phyloP scores from a whole-genome alignment of 2,888 invertebrate species.

The Fragum whitleyi region DNA sequence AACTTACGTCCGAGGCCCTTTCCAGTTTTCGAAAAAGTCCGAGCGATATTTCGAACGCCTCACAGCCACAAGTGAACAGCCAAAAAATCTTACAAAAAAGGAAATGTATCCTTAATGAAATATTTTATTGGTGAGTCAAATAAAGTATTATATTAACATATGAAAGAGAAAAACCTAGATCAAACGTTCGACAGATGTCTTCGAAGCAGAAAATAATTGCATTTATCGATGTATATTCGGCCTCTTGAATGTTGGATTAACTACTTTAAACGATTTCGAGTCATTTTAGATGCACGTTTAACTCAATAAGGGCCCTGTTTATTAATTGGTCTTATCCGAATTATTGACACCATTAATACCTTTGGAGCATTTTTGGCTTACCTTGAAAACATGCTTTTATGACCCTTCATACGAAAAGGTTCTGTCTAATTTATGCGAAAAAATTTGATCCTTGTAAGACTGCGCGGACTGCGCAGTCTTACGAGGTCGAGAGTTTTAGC shows the following conservation, averaged over 20 bases:
- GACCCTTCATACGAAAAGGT: no score
- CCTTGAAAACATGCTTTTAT: no score
- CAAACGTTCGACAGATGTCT: constrained; percentile 26
- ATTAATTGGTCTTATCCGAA: background rate
- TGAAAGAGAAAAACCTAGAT: constrained; percentile 7
- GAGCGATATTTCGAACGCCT: no score
- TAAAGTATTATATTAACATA: constrained; percentile 6
- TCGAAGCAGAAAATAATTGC: constrained; percentile 22
- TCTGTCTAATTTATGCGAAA: no score
- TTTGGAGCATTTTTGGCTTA: no score
- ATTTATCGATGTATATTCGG: constrained; percentile 16
- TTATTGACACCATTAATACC: background rate
- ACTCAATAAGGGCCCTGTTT: constrained; percentile 18
- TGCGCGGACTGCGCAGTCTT: no score
- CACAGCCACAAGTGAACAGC: no score
- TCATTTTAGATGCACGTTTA: constrained; percentile 27
- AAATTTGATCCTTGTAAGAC: no score
- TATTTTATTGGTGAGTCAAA: constrained; percentile 16
- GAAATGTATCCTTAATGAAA: constrained; percentile 9
- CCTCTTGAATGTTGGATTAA: constrained; percentile 4
- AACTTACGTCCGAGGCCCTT: no score
- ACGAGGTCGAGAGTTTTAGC: no score
- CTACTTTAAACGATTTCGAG: constrained; percentile 6
- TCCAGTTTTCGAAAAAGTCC: no score
- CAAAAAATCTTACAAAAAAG: no score